phyloP scores from a whole-genome alignment of 1,140 invertebrate species.

The Achroia grisella region DNA sequence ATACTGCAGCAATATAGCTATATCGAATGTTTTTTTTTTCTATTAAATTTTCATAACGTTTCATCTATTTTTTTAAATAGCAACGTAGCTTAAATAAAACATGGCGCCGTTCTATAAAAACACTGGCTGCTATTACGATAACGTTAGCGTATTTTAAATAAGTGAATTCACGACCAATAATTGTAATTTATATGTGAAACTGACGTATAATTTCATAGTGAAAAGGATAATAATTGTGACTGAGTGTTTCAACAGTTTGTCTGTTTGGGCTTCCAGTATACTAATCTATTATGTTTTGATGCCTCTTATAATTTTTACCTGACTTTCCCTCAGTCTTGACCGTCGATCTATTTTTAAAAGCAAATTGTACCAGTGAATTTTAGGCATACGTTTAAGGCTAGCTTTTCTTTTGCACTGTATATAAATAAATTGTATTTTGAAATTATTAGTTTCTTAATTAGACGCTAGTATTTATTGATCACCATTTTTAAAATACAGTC shows the following conservation, averaged over 20 bases:
- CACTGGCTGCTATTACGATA: constrained; percentile 47
- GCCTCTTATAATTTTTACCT: constrained; percentile 18
- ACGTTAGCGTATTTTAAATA: constrained; percentile 56
- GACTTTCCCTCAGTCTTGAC: constrained; percentile 7
- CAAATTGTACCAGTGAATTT: constrained; percentile 42
- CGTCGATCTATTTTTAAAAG: constrained; percentile 8
- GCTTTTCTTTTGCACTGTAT: constrained; percentile 50
- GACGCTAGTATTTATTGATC: constrained; percentile 55
- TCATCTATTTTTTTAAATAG: too few relatives aligned
- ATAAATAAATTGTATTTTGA: constrained; percentile 39
- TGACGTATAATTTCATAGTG: constrained; percentile 60
- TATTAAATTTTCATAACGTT: too few relatives aligned
- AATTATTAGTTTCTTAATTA: constrained; percentile 42
- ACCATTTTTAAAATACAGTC: constrained; percentile 18
- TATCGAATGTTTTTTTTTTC: too few relatives aligned
- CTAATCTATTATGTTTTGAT: constrained; percentile 48
- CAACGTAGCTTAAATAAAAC: not conserved
- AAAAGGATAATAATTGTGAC: constrained; percentile 65
- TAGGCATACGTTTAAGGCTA: constrained; percentile 27
- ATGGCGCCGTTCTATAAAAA: constrained; percentile 33
- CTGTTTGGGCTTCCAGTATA: constrained; percentile 70
- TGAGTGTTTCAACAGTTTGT: constrained; percentile 66
- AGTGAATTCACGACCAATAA: constrained; percentile 70
- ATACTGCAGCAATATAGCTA: too few relatives aligned
- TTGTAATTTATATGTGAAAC: constrained; percentile 65